Conservation (phyloP, 2,888 invertebrate genomes). For the Eristalis arbustorum region DNA sequence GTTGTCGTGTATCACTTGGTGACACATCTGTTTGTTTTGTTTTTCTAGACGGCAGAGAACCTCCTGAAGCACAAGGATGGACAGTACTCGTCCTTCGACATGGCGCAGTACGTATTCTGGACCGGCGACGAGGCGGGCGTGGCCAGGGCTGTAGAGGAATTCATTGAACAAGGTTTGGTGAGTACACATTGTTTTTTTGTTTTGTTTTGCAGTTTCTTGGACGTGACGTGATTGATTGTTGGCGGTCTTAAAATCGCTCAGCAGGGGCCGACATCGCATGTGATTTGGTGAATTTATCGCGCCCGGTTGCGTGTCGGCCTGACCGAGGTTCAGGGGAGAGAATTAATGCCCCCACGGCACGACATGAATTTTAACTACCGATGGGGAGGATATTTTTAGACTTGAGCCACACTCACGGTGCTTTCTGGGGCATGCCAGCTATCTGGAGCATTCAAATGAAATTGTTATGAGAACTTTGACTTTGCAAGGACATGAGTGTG, state of each 20-base stretch:
- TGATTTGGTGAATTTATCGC: constrained; percentile 21
- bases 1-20: background rate
- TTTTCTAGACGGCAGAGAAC: constrained; percentile 80
- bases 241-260: background rate
- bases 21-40: background rate
- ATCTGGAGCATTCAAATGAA: background rate
- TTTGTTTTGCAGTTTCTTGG: background rate
- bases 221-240: constrained; percentile 45
- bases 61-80: constrained; percentile 82
- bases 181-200: constrained; percentile 73
- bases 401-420: background rate
- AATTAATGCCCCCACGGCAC: constrained; percentile 12
- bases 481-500: background rate
- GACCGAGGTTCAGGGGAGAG: background rate
- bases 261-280: background rate
- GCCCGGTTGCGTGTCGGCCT: constrained; percentile 36
- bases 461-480: background rate
- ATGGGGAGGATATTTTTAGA: background rate
- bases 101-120: constrained; percentile 92
- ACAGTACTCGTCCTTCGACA: constrained; percentile 88
- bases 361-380: background rate
- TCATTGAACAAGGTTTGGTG: constrained; percentile 88
- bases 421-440: background rate
- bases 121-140: constrained; percentile 91
- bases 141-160: constrained; percentile 88